Evolutionary conservation across 2,888 invertebrate species (phyloP).

Genomic region (Tetragnatha montana): DNA sequence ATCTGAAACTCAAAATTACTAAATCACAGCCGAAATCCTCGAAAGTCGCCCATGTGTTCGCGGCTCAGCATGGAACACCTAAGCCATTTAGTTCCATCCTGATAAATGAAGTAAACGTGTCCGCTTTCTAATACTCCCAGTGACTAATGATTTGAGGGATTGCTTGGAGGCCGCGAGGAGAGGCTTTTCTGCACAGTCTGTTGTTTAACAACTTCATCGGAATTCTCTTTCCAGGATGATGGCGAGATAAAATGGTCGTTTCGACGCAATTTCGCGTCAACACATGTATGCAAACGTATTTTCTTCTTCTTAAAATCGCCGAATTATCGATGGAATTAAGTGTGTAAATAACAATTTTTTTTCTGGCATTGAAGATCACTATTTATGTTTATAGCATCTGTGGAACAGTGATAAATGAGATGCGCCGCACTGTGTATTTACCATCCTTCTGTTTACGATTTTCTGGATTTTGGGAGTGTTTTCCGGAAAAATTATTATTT

Average conservation of each 20-base stretch:
- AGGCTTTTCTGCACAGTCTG: background rate
- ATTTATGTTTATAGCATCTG: too few relatives aligned
- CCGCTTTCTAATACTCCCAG: slow-evolving; percentile 9
- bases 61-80: background rate
- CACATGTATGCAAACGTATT: too few relatives aligned
- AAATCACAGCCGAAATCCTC: background rate
- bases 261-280: background rate
- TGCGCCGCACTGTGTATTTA: too few relatives aligned
- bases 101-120: slow-evolving; percentile 22
- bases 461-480: too few relatives aligned
- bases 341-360: too few relatives aligned
- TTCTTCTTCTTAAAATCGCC: too few relatives aligned
- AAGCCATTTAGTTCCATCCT: slow-evolving; percentile 12
- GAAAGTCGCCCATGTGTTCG: slow-evolving; percentile 20
- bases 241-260: background rate
- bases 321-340: too few relatives aligned
- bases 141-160: slow-evolving; percentile 12
- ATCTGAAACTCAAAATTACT: background rate
- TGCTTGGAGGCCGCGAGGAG: background rate
- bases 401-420: too few relatives aligned
- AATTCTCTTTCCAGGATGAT: background rate
- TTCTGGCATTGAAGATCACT: too few relatives aligned
- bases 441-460: too few relatives aligned
- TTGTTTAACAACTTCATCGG: background rate
- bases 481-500: too few relatives aligned